A percentile compares a stretch with the other conserved stretches of the same genome.
These are phyloP conservation scores for Ardeotis arabs DNA, from an alignment of 2,113 vertebrate species.

Conservation along the genomic window DNA sequence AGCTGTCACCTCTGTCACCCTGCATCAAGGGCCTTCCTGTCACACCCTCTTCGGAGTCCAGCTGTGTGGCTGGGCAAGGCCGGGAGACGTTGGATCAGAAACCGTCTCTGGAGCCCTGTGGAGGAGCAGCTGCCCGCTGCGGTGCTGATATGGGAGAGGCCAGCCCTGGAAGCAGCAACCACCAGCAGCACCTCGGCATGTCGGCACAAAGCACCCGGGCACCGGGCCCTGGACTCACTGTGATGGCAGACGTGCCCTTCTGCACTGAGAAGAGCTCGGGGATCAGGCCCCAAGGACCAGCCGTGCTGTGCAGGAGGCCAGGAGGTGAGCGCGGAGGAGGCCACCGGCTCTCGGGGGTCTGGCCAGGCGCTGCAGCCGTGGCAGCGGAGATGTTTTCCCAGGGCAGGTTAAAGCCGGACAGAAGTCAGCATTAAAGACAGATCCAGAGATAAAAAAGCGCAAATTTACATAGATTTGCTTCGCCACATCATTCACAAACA, in stretches of 20 bases:
- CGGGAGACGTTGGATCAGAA: not conserved
- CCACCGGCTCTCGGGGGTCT: not conserved
- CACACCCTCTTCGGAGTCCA: not conserved
- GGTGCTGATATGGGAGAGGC: not conserved
- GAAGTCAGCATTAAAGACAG: slow-evolving; percentile 57
- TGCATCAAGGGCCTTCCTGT: not conserved
- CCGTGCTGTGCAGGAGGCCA: rapidly evolving
- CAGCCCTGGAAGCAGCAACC: not conserved
- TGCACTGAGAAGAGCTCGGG: not conserved
- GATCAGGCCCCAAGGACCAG: not conserved
- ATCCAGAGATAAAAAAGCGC: slow-evolving; percentile 34
- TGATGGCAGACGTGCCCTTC: not conserved
- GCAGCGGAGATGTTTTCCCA: not conserved
- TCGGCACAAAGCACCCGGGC: not conserved
- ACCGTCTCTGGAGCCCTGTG: rapidly evolving
- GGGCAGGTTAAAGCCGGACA: slow-evolving; percentile 20
- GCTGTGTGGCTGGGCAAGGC: not conserved
- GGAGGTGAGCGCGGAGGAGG: not conserved
- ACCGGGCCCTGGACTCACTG: not conserved
- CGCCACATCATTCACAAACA: slow-evolving; percentile 38
- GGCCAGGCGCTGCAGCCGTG: not conserved
- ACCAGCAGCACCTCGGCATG: not conserved
- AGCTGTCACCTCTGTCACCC: not conserved
- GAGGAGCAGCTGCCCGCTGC: not conserved
- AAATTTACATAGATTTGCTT: slow-evolving; percentile 20